Evolutionary conservation across 2,797 vertebrate species (phyloP), one percentile per base, ranked within the genome.

Genomic region (Epinephelus awoara): DNA sequence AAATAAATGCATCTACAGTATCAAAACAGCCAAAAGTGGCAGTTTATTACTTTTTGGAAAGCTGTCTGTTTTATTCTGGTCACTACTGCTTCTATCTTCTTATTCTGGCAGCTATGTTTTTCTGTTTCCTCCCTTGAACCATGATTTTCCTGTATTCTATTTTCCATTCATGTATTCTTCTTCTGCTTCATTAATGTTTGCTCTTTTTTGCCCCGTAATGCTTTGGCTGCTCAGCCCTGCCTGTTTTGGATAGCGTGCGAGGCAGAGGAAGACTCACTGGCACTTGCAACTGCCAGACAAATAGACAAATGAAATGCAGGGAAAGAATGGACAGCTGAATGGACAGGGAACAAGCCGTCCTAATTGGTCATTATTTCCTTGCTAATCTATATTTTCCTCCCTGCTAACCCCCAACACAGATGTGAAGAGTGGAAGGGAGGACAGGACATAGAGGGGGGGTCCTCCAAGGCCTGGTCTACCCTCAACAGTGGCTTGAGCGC

Each of bases 301-400:
- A 89, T 59, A 85, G 82, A 88, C 75, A 78, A 89, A 72, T 87
- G 78, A 83, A 88, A 85, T 58, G 74, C 76, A 87, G 79, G 64
- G 62, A 84, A 75, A 66, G 67, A 82, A 73, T n/a, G 63, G 74
- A 85, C 87, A 88, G 84, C 81, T 76, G 87, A 88, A 86, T 76
- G 72, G 85, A 69, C 83, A 82, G 56, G 84, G 86, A 89, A 89
- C 82, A 92, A 86, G 82, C 79, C 12, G 52, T 75, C 68, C 77
- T 91, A 93, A 94, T 90, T 91, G 90, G 89, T 90, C 86, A 89
- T 89, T 91, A 83, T 87, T 91, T 85, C 58, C 83, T 77, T 70
- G 74, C 79, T 87, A 87, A 89, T 90, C 83, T 90, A 86, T 79
- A 86, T 80, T 87, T 86, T 82, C 85, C 76, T 88, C 82, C 65